These are phyloP conservation scores for Vireo griseus DNA, from an alignment of 2,797 vertebrate species.

Conservation along the genomic window DNA sequence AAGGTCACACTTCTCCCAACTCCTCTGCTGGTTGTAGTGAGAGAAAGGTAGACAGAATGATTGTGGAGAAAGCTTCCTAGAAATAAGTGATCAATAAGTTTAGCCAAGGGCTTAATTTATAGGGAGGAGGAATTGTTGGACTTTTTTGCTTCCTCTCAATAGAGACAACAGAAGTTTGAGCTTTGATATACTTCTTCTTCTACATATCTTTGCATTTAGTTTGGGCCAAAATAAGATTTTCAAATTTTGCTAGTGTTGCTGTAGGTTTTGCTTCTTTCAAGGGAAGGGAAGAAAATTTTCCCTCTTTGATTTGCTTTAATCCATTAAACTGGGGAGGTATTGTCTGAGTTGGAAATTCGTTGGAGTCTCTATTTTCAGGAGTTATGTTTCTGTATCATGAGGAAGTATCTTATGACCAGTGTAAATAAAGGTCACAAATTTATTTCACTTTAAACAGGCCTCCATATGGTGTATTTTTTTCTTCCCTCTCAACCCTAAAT, in stretches of 20 bases:
- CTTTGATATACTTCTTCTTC: neutral
- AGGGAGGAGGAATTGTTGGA: neutral
- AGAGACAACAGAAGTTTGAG: neutral
- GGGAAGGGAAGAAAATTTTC: neutral
- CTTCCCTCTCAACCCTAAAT: neutral
- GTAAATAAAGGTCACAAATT: neutral
- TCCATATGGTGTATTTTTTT: neutral
- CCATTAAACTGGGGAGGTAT: neutral
- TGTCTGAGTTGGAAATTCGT: neutral
- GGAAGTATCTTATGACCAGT: neutral
- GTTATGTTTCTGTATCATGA: neutral
- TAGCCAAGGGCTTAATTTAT: neutral
- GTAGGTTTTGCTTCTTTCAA: neutral
- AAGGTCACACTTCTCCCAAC: neutral
- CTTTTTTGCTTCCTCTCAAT: neutral
- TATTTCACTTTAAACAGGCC: neutral
- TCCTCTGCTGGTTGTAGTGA: neutral
- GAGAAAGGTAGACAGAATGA: neutral
- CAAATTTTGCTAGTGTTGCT: neutral
- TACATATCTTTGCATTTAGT: neutral
- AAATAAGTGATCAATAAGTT: neutral
- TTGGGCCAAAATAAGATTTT: neutral
- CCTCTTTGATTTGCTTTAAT: rapidly evolving
- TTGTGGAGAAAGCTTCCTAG: neutral
- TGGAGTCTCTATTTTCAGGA: neutral